phyloP scores from a whole-genome alignment of 92 coral and sea anemone genomes.

The Pocillopora grandis region DNA sequence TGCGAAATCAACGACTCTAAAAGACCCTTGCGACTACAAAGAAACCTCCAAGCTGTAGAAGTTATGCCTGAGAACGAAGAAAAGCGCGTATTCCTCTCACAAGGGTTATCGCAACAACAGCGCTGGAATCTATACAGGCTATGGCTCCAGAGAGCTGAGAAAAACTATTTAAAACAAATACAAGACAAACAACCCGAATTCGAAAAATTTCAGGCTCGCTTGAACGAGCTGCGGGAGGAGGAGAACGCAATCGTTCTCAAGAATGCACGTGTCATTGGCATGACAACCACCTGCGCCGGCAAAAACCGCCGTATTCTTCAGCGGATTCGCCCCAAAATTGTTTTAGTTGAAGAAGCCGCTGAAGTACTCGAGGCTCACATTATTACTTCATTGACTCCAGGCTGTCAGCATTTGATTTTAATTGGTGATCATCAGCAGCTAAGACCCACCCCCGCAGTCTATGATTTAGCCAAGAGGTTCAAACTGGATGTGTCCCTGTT shows the following conservation, averaged over 20 bases:
- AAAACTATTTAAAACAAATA: slow-evolving; percentile 39
- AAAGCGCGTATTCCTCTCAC: background rate
- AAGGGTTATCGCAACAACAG: background rate
- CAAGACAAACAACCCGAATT: slow-evolving; percentile 58
- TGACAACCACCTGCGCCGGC: slow-evolving; percentile 82
- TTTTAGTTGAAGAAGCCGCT: slow-evolving; percentile 93
- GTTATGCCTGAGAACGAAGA: slow-evolving; percentile 26
- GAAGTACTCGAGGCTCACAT: slow-evolving; percentile 95
- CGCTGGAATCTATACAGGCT: slow-evolving; percentile 81
- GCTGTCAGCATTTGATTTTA: slow-evolving; percentile 85
- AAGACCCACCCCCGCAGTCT: slow-evolving; percentile 86
- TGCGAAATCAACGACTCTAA: slow-evolving; percentile 15
- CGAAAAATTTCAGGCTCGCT: slow-evolving; percentile 43
- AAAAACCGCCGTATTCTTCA: slow-evolving; percentile 66
- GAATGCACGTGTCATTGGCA: slow-evolving; percentile 66
- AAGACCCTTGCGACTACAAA: slow-evolving; percentile 13
- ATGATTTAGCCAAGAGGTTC: slow-evolving; percentile 70
- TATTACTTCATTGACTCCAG: slow-evolving; percentile 70
- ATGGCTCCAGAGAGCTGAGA: slow-evolving; percentile 74
- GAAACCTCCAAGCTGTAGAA: slow-evolving; percentile 12
- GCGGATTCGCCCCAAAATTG: slow-evolving; percentile 73
- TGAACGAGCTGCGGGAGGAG: slow-evolving; percentile 51
- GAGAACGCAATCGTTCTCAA: slow-evolving; percentile 41
- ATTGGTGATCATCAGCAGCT: slow-evolving; percentile 97
- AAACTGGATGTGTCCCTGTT: slow-evolving; percentile 82